Evolutionary conservation across 53 echinoderm and acorn worm genomes (phyloP), one percentile per base, ranked within the genome.

Genomic region (Mesocentrotus franciscanus): DNA sequence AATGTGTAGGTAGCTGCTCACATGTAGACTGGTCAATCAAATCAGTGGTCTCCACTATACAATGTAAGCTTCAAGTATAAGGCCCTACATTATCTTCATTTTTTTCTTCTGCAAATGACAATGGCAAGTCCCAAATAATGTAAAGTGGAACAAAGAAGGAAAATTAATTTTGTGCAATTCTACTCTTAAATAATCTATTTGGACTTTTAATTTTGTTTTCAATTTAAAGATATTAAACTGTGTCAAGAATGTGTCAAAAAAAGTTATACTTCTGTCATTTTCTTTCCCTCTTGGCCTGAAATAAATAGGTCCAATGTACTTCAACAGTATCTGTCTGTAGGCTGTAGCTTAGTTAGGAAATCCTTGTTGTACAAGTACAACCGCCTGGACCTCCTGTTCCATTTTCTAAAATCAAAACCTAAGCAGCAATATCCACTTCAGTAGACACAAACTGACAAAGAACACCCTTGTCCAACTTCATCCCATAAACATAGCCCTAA

Each of bases 391-490:
- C 29, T 29, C 74, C 72, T 72, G 29, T 29, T 66, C 66, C 24
- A 66, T 71, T 49, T 49, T 6, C 6, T 0, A 71, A 70, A 26
- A 71, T n/a, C 71, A 26, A 71, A n/a, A n/a, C 71, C 1, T 26
- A 24, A 22, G 24, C 71, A 49, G 74, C 74, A 74, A 74, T 74
- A 8, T 22, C 39, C 62, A 18, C 62, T 66, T 66, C 92, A 92
- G 24, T 18, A 61, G n/a, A 66, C 68, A 92, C 92, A n/a, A n/a
- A n/a, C n/a, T n/a, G n/a, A n/a, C n/a, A 92, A 92, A 92, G 92
- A 66, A 39, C 34, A 92, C 68, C 62, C 68, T 66, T 66, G 59
- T 92, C 30, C 62, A 39, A 20, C 62, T 35, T 15, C 60, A 61
- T 66, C 92, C 36, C 92, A 92, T 64, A 64, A 92, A 92, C 70